Conservation (phyloP, 1,140 invertebrate genomes). For the Stenopsyche tienmushanensis region DNA sequence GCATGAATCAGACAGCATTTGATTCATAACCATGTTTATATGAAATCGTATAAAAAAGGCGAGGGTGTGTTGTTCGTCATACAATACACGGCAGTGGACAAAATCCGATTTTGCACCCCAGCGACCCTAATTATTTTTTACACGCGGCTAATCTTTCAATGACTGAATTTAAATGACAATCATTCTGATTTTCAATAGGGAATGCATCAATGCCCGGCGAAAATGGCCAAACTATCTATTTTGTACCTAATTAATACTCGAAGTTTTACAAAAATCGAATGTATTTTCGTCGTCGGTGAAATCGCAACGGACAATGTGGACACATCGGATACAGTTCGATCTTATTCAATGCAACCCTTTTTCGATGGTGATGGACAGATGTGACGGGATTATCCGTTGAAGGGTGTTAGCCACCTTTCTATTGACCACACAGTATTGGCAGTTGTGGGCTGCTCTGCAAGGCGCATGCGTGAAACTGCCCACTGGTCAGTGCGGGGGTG, state of each 20-base stretch:
- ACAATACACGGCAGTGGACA: too few species aligned
- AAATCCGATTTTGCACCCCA: constrained; percentile 6
- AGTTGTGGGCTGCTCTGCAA: background rate
- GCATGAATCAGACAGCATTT: too few species aligned
- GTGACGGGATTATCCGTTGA: background rate
- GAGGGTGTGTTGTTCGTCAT: background rate
- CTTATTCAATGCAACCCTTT: background rate
- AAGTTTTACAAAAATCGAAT: too few species aligned
- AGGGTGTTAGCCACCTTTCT: background rate
- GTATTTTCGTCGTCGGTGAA: too few species aligned
- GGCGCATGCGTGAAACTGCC: constrained; percentile 13
- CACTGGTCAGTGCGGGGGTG: constrained; percentile 18
- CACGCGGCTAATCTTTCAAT: background rate
- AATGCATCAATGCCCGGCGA: background rate
- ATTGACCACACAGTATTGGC: background rate
- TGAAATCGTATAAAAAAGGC: background rate
- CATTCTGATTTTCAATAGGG: background rate
- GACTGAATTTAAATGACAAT: constrained; percentile 8
- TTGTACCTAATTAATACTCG: too few species aligned
- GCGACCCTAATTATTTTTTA: constrained; percentile 16
- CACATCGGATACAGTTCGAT: too few species aligned
- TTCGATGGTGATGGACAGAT: constrained; percentile 8
- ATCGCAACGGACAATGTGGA: too few species aligned
- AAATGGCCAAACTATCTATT: too few species aligned
- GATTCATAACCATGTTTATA: too few species aligned